Percentiles rank a stretch among this genome's conserved stretches.
These are phyloP conservation scores for Caenorhabditis angaria DNA, from an alignment of 2,888 invertebrate genomes.

Conservation along the genomic window DNA sequence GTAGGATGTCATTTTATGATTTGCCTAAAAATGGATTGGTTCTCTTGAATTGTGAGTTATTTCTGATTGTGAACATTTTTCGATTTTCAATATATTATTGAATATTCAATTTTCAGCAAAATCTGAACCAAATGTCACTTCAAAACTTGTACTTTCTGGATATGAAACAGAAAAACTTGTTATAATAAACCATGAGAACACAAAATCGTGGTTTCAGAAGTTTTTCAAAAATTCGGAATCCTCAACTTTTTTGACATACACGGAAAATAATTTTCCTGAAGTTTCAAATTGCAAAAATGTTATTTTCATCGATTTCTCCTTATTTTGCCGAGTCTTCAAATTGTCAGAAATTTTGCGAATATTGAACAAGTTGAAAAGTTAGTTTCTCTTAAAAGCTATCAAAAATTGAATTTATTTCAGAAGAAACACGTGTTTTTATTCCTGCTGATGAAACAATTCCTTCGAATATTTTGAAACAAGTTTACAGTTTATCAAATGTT, in stretches of 20 bases:
- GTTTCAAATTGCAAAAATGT: constrained; percentile 7
- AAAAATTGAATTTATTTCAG: constrained; percentile 10
- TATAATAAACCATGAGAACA: constrained; percentile 5
- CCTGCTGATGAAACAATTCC: constrained; percentile 3
- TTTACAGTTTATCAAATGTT: neutral
- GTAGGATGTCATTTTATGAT: constrained; percentile 4
- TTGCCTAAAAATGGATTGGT: constrained; percentile 11
- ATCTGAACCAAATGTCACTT: constrained; percentile 4
- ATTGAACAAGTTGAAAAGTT: constrained; percentile 18
- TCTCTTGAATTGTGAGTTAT: neutral
- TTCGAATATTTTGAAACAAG: neutral
- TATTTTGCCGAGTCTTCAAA: constrained; percentile 9
- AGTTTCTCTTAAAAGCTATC: neutral
- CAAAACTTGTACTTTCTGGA: constrained; percentile 9
- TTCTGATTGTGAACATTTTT: constrained; percentile 1
- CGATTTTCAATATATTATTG: constrained; percentile 3
- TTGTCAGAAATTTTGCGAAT: neutral
- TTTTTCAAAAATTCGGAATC: neutral
- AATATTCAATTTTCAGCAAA: neutral
- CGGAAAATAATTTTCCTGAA: neutral
- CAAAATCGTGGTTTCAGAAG: neutral
- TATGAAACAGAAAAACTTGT: constrained; percentile 9
- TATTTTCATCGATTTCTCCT: constrained; percentile 26
- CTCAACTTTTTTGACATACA: neutral
- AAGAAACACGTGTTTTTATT: constrained; percentile 2